phyloP scores from a whole-genome alignment of 2,888 invertebrate species.

The Cotesia congregata region DNA sequence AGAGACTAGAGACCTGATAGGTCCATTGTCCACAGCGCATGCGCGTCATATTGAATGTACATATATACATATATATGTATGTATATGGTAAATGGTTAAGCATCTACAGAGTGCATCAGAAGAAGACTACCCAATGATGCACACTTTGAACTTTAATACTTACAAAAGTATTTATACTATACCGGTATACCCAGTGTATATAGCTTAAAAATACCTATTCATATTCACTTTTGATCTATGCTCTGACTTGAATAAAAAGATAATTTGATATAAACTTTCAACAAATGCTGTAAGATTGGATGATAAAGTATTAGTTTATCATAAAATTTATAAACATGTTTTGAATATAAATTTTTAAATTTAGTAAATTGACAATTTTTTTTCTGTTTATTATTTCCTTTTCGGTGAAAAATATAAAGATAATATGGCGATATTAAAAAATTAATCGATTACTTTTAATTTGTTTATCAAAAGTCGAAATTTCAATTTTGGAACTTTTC shows the following conservation, averaged over 20 bases:
- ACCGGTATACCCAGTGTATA: constrained; percentile 9
- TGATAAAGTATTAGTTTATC: too few relatives aligned
- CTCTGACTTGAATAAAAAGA: not conserved
- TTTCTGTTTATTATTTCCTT: too few relatives aligned
- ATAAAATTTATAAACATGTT: too few relatives aligned
- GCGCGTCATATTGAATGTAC: not conserved
- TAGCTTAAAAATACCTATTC: not conserved
- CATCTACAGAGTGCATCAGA: constrained; percentile 3
- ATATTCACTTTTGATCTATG: not conserved
- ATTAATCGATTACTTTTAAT: too few relatives aligned
- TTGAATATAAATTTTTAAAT: too few relatives aligned
- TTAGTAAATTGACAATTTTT: too few relatives aligned
- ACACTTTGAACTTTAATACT: constrained; percentile 28
- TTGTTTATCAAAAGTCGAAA: too few relatives aligned
- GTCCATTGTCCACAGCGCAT: constrained; percentile 6
- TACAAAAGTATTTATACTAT: not conserved
- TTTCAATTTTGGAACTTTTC: too few relatives aligned
- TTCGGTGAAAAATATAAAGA: too few relatives aligned
- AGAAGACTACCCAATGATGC: constrained; percentile 3
- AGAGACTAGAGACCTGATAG: constrained; percentile 10
- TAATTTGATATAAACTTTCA: not conserved
- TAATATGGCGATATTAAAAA: too few relatives aligned
- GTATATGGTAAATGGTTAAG: constrained; percentile 3
- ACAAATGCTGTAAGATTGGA: too few relatives aligned
- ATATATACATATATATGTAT: not conserved